phyloP scores from a whole-genome alignment of 2,113 vertebrate genomes.

The Mohoua ochrocephala region DNA sequence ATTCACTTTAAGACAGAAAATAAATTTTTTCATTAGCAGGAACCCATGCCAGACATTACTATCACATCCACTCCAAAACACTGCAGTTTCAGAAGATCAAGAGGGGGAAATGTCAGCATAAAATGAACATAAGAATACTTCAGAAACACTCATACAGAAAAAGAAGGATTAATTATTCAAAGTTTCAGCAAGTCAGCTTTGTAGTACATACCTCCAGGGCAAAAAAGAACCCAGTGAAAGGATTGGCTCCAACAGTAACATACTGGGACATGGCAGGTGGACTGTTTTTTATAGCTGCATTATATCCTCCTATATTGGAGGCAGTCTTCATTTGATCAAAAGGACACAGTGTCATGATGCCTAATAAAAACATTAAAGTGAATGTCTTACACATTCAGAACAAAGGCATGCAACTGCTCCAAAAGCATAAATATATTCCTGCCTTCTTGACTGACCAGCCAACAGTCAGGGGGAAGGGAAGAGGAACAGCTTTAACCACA shows the following conservation, averaged over 20 bases:
- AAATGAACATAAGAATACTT: not conserved
- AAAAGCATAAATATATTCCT: not conserved
- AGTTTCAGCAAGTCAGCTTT: not conserved
- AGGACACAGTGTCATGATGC: constrained; percentile 90
- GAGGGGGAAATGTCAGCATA: not conserved
- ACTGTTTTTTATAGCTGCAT: constrained; percentile 91
- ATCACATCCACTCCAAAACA: not conserved
- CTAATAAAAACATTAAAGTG: constrained; percentile 62
- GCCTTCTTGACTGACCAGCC: not conserved
- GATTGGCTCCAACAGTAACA: constrained; percentile 90
- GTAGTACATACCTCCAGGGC: constrained; percentile 85
- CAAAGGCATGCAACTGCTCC: not conserved
- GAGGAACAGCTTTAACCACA: not conserved
- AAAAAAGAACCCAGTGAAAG: constrained; percentile 95
- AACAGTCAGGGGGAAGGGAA: not conserved
- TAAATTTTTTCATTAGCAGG: not conserved
- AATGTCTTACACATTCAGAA: not conserved
- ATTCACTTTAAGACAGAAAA: not conserved
- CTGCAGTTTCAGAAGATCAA: not conserved
- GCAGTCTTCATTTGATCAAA: constrained; percentile 99
- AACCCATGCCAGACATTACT: not conserved
- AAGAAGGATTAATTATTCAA: not conserved
- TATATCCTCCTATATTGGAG: constrained; percentile 92
- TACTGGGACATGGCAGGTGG: constrained; percentile 97
- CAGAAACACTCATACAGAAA: not conserved